Evolutionary conservation across 2,888 invertebrate species (phyloP), one percentile per base, ranked within the genome.

Genomic region (Clanis bilineata): DNA sequence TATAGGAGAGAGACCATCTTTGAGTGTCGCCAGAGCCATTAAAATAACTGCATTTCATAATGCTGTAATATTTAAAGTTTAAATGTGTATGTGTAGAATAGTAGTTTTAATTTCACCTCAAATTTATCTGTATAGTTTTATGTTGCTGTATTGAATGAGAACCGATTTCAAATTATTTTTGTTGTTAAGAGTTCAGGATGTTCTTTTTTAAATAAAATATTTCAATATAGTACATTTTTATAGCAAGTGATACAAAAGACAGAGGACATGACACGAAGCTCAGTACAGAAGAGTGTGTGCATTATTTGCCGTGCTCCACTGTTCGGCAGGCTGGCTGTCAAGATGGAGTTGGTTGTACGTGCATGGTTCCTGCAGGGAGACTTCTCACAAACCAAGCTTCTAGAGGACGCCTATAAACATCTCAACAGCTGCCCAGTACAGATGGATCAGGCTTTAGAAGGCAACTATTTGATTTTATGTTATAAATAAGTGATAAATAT

Each of bases 261-360:
- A 2, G 96, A 97, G 2, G 99, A 99, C 79, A 97, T 99, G 80
- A 99, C 99, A 0, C 94, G 99, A 71, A 98, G 98, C 76, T 98
- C 98, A 3, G 98, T 99, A 15, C 99, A 99, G 90, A 99, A 99
- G 86, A 98, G 98, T 76, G 99, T 99, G 0, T 98, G 98, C 92
- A 97, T 99, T 18, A 93, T 99, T 61, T 97, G 98, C 75, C 95
- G 95, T 62, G 93, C 96, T 67, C 99, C 99, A 3, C 93, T 99
- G 10, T 99, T 97, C 92, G 99, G 99, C 0, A 96, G 98, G 60
- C 96, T 98, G 62, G 97, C 98, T 81, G 96, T 98, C 66, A 99
- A 99, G 92, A 95, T 99, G 93, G 96, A 98, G 66, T 93, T 99
- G 7, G 99, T 99, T 63, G 99, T 99, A 0, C 96, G 98, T 80